Evolutionary conservation across 2,797 vertebrate genomes (phyloP).

Genomic region (Amblyopsis hoosieri): DNA sequence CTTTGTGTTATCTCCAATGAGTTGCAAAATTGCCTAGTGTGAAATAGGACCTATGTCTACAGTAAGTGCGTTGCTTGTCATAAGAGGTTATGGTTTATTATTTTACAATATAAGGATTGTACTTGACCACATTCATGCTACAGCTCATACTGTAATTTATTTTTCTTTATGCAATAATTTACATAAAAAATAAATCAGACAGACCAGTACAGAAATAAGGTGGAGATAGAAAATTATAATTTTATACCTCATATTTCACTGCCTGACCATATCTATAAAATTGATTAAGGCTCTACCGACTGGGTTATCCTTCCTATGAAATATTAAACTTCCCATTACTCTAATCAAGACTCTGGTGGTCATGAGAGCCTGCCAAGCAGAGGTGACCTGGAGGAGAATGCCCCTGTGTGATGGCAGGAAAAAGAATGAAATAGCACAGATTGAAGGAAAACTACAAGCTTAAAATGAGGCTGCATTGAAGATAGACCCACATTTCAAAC

Average conservation of each 20-base stretch:
- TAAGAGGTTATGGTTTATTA: too few relatives aligned
- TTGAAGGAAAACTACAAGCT: conserved; percentile 32
- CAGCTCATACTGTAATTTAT: conserved; percentile 17
- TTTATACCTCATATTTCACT: conserved; percentile 58
- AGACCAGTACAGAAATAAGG: not conserved
- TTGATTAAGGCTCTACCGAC: conserved; percentile 64
- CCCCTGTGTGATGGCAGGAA: conserved; percentile 23
- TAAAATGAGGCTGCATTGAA: conserved; percentile 10
- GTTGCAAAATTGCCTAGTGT: too few relatives aligned
- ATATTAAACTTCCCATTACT: conserved; percentile 70
- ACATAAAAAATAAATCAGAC: not conserved
- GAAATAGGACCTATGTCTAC: too few relatives aligned
- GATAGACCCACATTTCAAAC: conserved; percentile 32
- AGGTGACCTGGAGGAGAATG: conserved; percentile 45
- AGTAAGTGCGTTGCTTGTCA: too few relatives aligned
- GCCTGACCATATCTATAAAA: conserved; percentile 57
- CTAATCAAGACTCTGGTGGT: conserved; percentile 48
- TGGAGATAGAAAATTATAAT: conserved; percentile 41
- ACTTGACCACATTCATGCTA: conserved; percentile 5
- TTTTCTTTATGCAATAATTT: not conserved
- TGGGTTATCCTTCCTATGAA: conserved; percentile 54
- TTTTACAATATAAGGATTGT: not conserved
- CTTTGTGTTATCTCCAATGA: too few relatives aligned
- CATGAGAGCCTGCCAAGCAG: conserved; percentile 54
- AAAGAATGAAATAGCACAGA: conserved; percentile 19